Conservation (phyloP, 2,888 invertebrate genomes). For the Blera fallax region DNA sequence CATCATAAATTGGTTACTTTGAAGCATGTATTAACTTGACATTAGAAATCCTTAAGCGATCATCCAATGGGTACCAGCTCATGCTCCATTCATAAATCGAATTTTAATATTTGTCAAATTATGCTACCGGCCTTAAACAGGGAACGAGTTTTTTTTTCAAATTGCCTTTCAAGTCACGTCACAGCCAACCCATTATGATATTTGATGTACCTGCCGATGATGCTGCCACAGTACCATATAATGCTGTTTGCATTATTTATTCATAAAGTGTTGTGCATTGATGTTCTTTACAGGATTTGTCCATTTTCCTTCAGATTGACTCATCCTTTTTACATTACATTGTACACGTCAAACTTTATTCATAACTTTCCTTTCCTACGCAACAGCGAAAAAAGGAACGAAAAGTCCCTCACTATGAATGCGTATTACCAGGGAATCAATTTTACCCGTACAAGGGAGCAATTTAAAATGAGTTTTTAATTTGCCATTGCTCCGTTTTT, state of each 20-base stretch:
- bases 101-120: conserved; percentile 27
- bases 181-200: conserved; percentile 50
- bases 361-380: conserved; percentile 5
- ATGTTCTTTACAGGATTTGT: conserved; percentile 56
- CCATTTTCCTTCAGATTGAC: conserved; percentile 45
- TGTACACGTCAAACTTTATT: conserved; percentile 29
- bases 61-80: neutral
- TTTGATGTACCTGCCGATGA: conserved; percentile 52
- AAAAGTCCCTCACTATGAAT: neutral
- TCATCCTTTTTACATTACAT: conserved; percentile 34
- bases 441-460: neutral
- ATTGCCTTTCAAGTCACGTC: conserved; percentile 50
- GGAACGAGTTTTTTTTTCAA: neutral
- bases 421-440: conserved; percentile 11
- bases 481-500: neutral
- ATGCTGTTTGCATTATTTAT: conserved; percentile 55
- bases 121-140: neutral
- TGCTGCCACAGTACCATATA: conserved; percentile 37
- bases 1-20: neutral
- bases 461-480: conserved; percentile 36
- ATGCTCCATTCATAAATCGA: neutral
- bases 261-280: conserved; percentile 62
- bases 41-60: neutral
- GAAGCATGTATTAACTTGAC: neutral
- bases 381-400: neutral